Conservation (phyloP, 2,888 invertebrate species). For the Cactoblastis cactorum region DNA sequence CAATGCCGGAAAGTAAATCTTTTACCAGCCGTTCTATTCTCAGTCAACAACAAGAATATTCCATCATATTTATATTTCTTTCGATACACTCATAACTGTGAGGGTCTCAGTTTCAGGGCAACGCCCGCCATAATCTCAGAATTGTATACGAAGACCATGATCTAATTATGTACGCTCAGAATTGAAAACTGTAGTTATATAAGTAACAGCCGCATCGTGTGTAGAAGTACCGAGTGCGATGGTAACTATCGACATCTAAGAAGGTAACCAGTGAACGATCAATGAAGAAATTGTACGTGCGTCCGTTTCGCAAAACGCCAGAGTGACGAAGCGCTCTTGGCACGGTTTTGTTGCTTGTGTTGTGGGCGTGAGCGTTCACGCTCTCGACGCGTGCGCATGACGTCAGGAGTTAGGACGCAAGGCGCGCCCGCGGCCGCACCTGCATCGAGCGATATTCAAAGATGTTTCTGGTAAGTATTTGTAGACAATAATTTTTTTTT, state of each 20-base stretch:
- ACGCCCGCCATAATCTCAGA: too few species aligned
- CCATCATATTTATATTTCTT: too few species aligned
- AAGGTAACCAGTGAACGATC: neutral
- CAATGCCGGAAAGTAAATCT: too few species aligned
- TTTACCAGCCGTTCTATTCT: too few species aligned
- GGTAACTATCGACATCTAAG: neutral
- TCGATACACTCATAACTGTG: too few species aligned
- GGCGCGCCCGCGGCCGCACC: slow-evolving; percentile 4
- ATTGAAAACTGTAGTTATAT: too few species aligned
- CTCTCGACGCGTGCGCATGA: slow-evolving; percentile 26
- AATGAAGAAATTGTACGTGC: slow-evolving; percentile 4
- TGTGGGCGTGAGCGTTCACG: slow-evolving; percentile 27
- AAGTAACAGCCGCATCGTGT: too few species aligned
- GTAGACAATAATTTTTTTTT: too few species aligned
- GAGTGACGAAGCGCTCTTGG: slow-evolving; percentile 8
- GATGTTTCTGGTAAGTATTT: neutral
- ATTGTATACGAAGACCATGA: too few species aligned
- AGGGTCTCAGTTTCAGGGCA: too few species aligned
- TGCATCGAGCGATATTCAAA: neutral
- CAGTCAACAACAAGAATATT: too few species aligned
- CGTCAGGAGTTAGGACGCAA: slow-evolving; percentile 8
- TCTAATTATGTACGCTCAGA: too few species aligned
- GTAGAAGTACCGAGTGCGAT: neutral
- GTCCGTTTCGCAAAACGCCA: slow-evolving; percentile 2
- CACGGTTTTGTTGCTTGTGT: slow-evolving; percentile 2